Conservation (phyloP, 1,140 invertebrate species). For the Dysdera silvatica region DNA sequence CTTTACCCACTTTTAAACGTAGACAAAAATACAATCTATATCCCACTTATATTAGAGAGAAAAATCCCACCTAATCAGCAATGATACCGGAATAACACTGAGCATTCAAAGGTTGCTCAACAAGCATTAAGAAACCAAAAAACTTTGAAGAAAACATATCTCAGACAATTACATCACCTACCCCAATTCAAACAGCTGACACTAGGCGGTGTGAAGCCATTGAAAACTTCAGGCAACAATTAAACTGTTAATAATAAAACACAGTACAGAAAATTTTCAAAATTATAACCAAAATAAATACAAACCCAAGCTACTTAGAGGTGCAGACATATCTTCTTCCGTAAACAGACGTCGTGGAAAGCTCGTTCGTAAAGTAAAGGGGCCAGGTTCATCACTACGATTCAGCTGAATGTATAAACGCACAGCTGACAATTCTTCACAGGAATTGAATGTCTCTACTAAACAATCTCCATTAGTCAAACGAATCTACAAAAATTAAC, state of each 20-base stretch:
- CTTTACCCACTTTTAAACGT: no score
- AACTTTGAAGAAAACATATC: no score
- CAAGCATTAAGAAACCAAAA: no score
- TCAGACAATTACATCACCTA: no score
- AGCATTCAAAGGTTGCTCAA: no score
- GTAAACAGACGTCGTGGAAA: constrained; percentile 71
- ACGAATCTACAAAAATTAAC: constrained; percentile 54
- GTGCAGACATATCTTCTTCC: constrained; percentile 78
- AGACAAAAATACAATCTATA: no score
- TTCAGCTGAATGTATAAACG: constrained; percentile 74
- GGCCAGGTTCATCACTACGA: constrained; percentile 53
- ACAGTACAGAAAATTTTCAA: neutral
- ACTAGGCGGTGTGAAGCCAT: constrained; percentile 63
- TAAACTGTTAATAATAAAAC: neutral
- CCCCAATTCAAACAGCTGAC: constrained; percentile 67
- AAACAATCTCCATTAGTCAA: constrained; percentile 57
- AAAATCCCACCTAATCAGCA: no score
- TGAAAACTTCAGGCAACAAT: constrained; percentile 12
- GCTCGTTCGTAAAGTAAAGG: constrained; percentile 73
- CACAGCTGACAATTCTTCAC: constrained; percentile 82
- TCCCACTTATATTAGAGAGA: no score
- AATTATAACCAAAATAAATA: constrained; percentile 19
- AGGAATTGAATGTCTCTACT: constrained; percentile 68
- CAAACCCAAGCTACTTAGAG: constrained; percentile 67
- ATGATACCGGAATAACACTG: no score